A percentile compares a stretch with the other conserved stretches of the same genome.
Conservation (phyloP, 1,140 invertebrate species). For the Lepidostoma basale region DNA sequence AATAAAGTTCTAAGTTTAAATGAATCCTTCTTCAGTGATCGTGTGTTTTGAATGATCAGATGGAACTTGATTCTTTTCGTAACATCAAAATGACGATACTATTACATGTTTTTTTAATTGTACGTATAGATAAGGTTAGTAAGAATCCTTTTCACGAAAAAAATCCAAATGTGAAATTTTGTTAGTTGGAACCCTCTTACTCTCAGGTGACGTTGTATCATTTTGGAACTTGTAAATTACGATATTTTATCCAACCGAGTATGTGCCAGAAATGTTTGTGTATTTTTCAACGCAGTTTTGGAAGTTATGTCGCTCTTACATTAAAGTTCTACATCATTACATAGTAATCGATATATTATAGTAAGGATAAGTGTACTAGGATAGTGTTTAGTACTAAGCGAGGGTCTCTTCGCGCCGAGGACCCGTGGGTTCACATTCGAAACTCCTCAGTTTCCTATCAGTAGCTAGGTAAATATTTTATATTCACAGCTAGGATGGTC, state of each 20-base stretch:
- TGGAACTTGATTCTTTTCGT: too few relatives aligned
- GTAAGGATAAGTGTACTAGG: slow-evolving; percentile 40
- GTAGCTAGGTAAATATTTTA: slow-evolving; percentile 43
- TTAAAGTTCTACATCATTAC: slow-evolving; percentile 43
- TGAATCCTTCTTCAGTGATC: too few relatives aligned
- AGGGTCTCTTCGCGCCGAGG: slow-evolving; percentile 34
- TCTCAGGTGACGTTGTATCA: too few relatives aligned
- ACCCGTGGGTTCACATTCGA: background rate
- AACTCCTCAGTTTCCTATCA: slow-evolving; percentile 39
- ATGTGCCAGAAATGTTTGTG: slow-evolving; percentile 58
- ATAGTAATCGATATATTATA: slow-evolving; percentile 40
- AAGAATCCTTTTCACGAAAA: too few relatives aligned
- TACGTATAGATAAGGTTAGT: too few relatives aligned
- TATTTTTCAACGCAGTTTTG: slow-evolving; percentile 45
- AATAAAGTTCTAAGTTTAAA: too few relatives aligned
- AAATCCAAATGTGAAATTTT: too few relatives aligned
- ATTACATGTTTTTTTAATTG: too few relatives aligned
- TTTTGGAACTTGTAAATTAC: slow-evolving; percentile 43
- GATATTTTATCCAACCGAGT: slow-evolving; percentile 58
- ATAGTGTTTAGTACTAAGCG: slow-evolving; percentile 40
- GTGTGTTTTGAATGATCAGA: too few relatives aligned
- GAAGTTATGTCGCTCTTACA: slow-evolving; percentile 21
- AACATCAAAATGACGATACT: too few relatives aligned
- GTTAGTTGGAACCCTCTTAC: too few relatives aligned
- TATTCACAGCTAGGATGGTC: slow-evolving; percentile 6